Percentiles rank a stretch among this genome's conserved stretches.
Conservation (phyloP, 2,797 vertebrate genomes). For the Alca torda region DNA sequence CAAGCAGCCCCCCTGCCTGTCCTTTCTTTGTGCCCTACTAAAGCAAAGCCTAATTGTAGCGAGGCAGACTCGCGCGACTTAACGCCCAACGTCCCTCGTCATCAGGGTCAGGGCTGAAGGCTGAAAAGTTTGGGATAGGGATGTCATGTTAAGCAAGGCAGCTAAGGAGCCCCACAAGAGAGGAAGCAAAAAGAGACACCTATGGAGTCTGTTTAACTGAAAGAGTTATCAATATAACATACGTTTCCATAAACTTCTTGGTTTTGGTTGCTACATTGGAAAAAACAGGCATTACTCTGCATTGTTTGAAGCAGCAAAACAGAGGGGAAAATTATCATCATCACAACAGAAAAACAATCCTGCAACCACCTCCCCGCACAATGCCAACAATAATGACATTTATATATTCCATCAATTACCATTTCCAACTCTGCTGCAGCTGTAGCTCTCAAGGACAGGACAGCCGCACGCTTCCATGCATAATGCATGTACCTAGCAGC, state of each 20-base stretch:
- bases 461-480: neutral
- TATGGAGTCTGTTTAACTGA: neutral
- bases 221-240: neutral
- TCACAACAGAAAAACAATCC: slow-evolving; percentile 4
- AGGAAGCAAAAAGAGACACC: neutral
- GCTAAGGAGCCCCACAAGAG: neutral
- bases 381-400: slow-evolving; percentile 49
- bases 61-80: neutral
- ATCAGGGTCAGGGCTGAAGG: neutral
- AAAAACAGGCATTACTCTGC: neutral
- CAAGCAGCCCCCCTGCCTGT: neutral
- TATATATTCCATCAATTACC: slow-evolving; percentile 59
- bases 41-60: neutral
- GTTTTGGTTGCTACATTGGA: neutral
- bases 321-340: neutral
- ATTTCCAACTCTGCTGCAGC: slow-evolving; percentile 55
- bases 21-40: neutral
- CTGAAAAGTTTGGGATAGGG: neutral
- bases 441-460: slow-evolving; percentile 60
- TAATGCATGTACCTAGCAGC: slow-evolving; percentile 52
- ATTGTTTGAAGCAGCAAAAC: neutral
- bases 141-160: neutral
- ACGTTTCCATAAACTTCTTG: neutral
- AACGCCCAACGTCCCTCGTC: neutral
- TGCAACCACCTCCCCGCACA: neutral